phyloP scores from a whole-genome alignment of 2,888 invertebrate species.

The Steinernema carpocapsae region DNA sequence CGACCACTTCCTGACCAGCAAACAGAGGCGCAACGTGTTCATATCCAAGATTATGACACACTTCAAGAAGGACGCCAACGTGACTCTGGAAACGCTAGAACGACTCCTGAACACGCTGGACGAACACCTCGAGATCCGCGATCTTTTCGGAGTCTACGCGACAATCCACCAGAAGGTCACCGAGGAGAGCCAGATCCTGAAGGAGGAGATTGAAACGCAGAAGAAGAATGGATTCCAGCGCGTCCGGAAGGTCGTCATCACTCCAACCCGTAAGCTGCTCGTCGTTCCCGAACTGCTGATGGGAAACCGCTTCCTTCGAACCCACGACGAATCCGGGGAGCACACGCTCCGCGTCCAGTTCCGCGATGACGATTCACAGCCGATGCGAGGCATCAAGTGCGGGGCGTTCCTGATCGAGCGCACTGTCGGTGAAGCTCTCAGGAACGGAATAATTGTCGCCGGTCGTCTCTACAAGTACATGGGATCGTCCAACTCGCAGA shows the following conservation, averaged over 20 bases:
- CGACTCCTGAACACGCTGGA: conserved; percentile 46
- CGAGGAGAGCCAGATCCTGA: not conserved
- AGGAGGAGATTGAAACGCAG: conserved; percentile 39
- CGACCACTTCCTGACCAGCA: conserved; percentile 44
- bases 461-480: conserved; percentile 59
- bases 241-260: conserved; percentile 58
- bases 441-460: conserved; percentile 31
- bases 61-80: conserved; percentile 37
- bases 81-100: conserved; percentile 47
- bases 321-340: conserved; percentile 54
- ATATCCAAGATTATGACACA: conserved; percentile 35
- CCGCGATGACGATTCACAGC: conserved; percentile 50
- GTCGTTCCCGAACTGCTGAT: conserved; percentile 67
- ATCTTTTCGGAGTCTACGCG: not conserved
- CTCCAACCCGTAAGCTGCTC: conserved; percentile 64
- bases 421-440: conserved; percentile 17
- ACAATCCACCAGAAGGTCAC: not conserved
- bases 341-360: conserved; percentile 59
- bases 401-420: conserved; percentile 4
- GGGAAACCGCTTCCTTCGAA: conserved; percentile 67
- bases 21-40: conserved; percentile 38
- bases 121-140: conserved; percentile 40
- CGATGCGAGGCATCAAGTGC: conserved; percentile 8
- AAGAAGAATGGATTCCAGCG: conserved; percentile 50
- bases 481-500: conserved; percentile 68